phyloP scores from a whole-genome alignment of 2,113 vertebrate genomes.

The Festucalex cinctus region DNA sequence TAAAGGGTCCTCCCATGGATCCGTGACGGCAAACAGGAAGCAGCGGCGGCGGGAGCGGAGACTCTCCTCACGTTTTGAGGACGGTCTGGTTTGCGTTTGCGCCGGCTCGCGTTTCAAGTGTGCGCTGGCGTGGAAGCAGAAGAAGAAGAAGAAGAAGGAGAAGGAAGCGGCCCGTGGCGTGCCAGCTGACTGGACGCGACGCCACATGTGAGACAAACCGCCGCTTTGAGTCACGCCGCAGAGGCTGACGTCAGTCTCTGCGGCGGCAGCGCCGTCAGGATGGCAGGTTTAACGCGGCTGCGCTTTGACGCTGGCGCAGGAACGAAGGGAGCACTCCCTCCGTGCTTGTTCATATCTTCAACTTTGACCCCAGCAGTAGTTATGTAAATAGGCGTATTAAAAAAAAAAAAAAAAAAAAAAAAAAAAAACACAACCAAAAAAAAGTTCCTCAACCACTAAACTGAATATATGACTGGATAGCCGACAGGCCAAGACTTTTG shows the following conservation, averaged over 20 bases:
- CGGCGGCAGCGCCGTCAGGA: neutral
- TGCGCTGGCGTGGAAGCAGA: neutral
- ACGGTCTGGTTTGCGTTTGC: neutral
- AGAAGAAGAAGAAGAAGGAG: neutral
- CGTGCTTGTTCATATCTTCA: no score
- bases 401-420: no score
- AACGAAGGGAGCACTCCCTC: no score
- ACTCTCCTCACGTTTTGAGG: neutral
- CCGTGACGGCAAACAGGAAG: neutral
- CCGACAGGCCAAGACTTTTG: no score
- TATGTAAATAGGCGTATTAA: no score
- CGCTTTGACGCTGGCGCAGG: neutral
- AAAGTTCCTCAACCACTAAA: no score
- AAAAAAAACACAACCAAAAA: no score
- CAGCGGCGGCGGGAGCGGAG: neutral
- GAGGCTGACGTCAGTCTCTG: neutral
- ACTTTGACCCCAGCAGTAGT: no score
- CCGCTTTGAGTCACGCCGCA: neutral
- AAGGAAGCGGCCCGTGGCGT: neutral
- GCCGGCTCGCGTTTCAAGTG: neutral
- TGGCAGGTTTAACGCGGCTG: no score
- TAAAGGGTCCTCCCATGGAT: neutral
- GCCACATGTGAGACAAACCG: slow-evolving; percentile 13
- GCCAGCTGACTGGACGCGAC: neutral
- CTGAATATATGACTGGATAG: no score